Conservation (phyloP, 2,888 invertebrate genomes). For the Pseudolycoriella hygida region DNA sequence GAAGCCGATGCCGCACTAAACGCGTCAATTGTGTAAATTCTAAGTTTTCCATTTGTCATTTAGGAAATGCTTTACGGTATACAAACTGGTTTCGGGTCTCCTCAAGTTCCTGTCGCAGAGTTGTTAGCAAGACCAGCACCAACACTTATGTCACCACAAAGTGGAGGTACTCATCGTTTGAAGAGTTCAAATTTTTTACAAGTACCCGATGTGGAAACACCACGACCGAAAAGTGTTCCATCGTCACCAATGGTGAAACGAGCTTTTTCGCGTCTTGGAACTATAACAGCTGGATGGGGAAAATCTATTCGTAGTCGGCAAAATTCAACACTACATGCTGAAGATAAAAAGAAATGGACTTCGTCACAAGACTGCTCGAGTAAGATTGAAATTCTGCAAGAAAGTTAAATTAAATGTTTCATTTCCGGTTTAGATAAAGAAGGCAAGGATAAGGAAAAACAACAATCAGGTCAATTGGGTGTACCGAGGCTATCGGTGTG, state of each 20-base stretch:
- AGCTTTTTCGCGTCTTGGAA: slow-evolving; percentile 77
- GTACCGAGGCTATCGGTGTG: slow-evolving; percentile 81
- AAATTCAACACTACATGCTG: slow-evolving; percentile 62
- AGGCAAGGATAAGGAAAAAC: slow-evolving; percentile 56
- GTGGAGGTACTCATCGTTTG: slow-evolving; percentile 62
- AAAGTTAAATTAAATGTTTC: not conserved
- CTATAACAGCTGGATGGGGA: slow-evolving; percentile 82
- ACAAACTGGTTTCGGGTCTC: slow-evolving; percentile 82
- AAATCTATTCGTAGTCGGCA: slow-evolving; percentile 56
- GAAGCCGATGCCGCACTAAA: too few species aligned
- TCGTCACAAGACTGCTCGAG: slow-evolving; percentile 86
- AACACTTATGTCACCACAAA: slow-evolving; percentile 69
- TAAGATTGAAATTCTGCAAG: slow-evolving; percentile 29
- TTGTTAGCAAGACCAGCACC: slow-evolving; percentile 72
- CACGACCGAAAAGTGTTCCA: slow-evolving; percentile 76
- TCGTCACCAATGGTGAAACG: slow-evolving; percentile 88
- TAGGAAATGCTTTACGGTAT: slow-evolving; percentile 90
- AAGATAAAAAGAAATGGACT: slow-evolving; percentile 83
- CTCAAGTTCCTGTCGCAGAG: slow-evolving; percentile 84
- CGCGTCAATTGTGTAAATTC: too few species aligned
- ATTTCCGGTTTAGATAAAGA: slow-evolving; percentile 45
- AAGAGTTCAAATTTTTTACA: slow-evolving; percentile 85
- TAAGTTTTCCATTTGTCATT: too few species aligned
- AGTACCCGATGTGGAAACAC: slow-evolving; percentile 78
- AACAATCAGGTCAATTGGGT: slow-evolving; percentile 58